Evolutionary conservation across 2,797 vertebrate genomes (phyloP), one percentile per base, ranked within the genome.

Genomic region (Lophius americanus): DNA sequence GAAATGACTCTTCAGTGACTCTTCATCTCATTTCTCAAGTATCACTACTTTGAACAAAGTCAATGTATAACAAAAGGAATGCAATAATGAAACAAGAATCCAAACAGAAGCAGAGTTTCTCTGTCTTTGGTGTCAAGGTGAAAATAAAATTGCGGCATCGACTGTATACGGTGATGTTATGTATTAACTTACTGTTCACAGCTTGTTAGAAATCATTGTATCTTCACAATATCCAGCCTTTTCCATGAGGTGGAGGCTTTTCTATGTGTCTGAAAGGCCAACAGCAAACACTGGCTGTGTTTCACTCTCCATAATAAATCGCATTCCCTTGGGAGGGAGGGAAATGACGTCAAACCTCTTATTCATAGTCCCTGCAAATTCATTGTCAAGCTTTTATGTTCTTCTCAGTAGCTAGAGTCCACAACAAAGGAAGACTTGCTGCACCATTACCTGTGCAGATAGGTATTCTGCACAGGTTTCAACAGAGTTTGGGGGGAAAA

Each of bases 331-430:
- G 73, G 76, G 88, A 84, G 68, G 64, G 53, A 74, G 68, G 54
- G 60, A 73, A 37, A 72, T 91, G 88, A 91, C 87, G 89, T 91
- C 88, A 89, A 89, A 79, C 66, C 64, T 64, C 83, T 81, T 80
- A 58, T 86, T 87, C 81, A 81, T 5, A 73, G 68, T 32, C 53
- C 14, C 80, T 86, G 75, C 81, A 88, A 89, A 89, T 85, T 88
- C 79, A 84, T 76, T 58, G 63, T 78, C 66, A 76, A 77, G 76
- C 78, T 85, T 82, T 84, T 62, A 63, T 56, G 70, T 71, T 67
- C 76, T 65, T 71, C 68, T 54, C 47, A 64, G 60, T 9, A 65
- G 64, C 65, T 2, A 13, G 58, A 48, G 54, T 63, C 47, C 32
- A n/a, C 35, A 64, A 35, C 43, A 39, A 35, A 81, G 63, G 55